Evolutionary conservation across 2,888 invertebrate species (phyloP), one percentile per base, ranked within the genome.

Genomic region (Calliopum simillimum): DNA sequence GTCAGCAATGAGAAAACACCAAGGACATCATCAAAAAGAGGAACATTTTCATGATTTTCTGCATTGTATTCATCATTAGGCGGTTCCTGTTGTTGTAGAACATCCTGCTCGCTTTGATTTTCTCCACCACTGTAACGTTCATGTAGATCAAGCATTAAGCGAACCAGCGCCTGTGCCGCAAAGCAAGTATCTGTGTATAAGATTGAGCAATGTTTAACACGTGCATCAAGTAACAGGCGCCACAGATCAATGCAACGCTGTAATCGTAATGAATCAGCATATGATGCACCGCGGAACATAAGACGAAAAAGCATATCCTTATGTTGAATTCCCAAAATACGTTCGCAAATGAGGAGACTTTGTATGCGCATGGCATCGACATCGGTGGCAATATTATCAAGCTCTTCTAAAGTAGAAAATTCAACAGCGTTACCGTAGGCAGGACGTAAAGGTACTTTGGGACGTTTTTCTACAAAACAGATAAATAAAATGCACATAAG

Each of bases 171-270:
- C 87, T 95, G 93, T 71, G 94, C 94, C 67, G 94, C 85, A 86
- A 94, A 95, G 83, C 94, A 92, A 58, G 96, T 94, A 86, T 96
- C 96, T 72, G 91, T 90, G 84, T 89, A 89, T 71, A 92, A 87
- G 84, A 93, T 90, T 65, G 95, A 91, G 87, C 94, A 94, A 83
- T 92, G 92, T 79, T 90, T 89, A 16, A 95, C 91, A 75, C 96
- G 90, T 73, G 96, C 89, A 84, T 93, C 91, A 69, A 96, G 88
- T 66, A 94, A 93, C 86, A 95, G 91, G 72, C 90, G 89, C 97
- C 97, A 97, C 69, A 97, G 88, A 84, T 95, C 94, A 74, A 95
- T 92, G 86, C 96, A 96, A 74, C 93, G 89, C 85, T 94, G 94
- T 85, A 94, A 93, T 68, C 91, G 89, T 81, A 91, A 86, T 33